Conservation (phyloP, 2,888 invertebrate genomes). For the Tupiocoris notatus region DNA sequence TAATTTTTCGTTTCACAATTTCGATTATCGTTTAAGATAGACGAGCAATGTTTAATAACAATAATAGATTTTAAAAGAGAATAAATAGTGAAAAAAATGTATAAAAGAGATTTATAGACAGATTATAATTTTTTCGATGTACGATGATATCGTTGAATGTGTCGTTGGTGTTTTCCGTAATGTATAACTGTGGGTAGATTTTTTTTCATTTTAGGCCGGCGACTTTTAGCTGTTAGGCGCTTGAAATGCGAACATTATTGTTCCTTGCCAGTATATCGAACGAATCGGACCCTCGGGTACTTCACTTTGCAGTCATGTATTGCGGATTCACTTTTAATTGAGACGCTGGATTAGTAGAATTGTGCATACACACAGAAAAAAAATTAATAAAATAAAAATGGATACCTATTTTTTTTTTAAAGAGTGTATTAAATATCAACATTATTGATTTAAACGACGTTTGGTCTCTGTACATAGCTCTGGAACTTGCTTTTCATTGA, state of each 20-base stretch:
- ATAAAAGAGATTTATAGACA: background rate
- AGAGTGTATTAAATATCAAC: too few species aligned
- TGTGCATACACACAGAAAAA: too few species aligned
- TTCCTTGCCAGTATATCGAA: background rate
- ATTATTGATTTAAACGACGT: too few species aligned
- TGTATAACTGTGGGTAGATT: background rate
- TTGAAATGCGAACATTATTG: background rate
- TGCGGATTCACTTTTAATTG: too few species aligned
- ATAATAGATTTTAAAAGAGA: background rate
- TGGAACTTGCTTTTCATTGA: too few species aligned
- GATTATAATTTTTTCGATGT: background rate
- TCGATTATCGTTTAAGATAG: background rate
- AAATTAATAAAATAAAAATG: too few species aligned
- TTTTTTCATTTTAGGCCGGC: background rate
- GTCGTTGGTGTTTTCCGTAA: background rate
- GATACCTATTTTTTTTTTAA: too few species aligned
- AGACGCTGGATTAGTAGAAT: too few species aligned
- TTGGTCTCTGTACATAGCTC: too few species aligned
- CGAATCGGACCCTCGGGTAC: too few species aligned
- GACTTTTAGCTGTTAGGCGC: background rate
- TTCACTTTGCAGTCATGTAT: too few species aligned
- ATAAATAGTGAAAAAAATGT: background rate
- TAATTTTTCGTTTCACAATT: background rate
- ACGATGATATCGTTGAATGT: background rate
- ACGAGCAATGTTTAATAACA: background rate